These are phyloP conservation scores for Acanthoscelides obtectus DNA, from an alignment of 2,888 invertebrate species.

Conservation along the genomic window DNA sequence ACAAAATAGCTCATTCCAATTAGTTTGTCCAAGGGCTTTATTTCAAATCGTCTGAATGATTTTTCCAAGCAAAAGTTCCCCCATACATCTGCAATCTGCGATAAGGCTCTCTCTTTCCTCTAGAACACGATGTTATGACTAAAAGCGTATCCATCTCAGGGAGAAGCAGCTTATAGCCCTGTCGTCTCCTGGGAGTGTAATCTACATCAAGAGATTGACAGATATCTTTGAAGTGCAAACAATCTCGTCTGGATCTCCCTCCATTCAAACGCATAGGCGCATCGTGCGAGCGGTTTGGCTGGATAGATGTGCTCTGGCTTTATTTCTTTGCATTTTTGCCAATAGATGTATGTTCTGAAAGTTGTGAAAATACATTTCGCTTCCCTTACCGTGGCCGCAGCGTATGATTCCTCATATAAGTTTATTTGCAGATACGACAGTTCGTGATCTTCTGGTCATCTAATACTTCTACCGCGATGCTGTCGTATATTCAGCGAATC, in stretches of 20 bases:
- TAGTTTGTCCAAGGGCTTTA: not conserved
- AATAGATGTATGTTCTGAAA: too few relatives aligned
- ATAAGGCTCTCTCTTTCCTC: not conserved
- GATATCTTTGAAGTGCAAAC: slow-evolving; percentile 44
- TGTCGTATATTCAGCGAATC: too few relatives aligned
- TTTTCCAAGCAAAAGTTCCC: not conserved
- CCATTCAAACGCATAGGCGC: not conserved
- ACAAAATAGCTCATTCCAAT: too few relatives aligned
- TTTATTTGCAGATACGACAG: too few relatives aligned
- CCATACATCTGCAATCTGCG: not conserved
- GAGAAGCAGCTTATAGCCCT: slow-evolving; percentile 4
- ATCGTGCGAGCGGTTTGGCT: not conserved
- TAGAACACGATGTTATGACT: not conserved
- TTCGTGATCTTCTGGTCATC: too few relatives aligned
- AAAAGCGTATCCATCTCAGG: not conserved
- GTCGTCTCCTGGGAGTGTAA: slow-evolving; percentile 17
- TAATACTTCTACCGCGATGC: too few relatives aligned
- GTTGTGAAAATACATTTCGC: too few relatives aligned
- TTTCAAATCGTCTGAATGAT: not conserved
- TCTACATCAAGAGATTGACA: slow-evolving; percentile 38
- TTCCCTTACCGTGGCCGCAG: too few relatives aligned
- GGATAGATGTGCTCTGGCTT: not conserved
- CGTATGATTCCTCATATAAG: too few relatives aligned
- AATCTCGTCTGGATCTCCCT: slow-evolving; percentile 11
- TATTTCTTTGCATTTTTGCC: too few relatives aligned